Base-by-base conservation (phyloP, 1,140 invertebrate genomes). In the Drosophila virilis region DNA sequence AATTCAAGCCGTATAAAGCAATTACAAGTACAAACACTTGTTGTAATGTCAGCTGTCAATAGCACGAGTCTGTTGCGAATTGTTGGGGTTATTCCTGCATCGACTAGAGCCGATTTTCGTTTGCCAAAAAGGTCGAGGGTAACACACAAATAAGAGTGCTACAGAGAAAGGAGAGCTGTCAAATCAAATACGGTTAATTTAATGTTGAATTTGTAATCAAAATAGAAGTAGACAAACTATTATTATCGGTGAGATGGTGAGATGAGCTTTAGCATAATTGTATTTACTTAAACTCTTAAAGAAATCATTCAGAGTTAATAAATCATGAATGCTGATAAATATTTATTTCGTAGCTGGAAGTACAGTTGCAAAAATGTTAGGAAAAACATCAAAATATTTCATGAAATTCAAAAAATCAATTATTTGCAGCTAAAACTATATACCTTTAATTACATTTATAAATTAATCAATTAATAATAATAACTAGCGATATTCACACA, bases 11-110 rank as follows among this genome's bases (percentile, higher is more conserved):
- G 42, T 43, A 59, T 72, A 57, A 66, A 71, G 66, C 76, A 78
- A 78, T 78, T 78, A 78, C 67, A 78, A 75, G 76, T 46, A 78
- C 76, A 78, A 78, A 78, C 76, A 78, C 76, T 78, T 78, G 76
- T 75, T 75, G 72, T 75, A 75, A 75, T 66, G 76, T 75, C 76
- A 78, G 76, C 76, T 78, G 76, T 78, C 76, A 78, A 78, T 78
- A 65, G 61, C 76, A 78, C 50, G 55, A 74, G 65, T 69, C 59
- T 60, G 32, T 74, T 54, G 65, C 52, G 57, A 78, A 69, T 61
- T 65, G 42, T 13, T 42, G 59, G 71, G 59, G 61, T 69, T 52
- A 74, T 58, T 45, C 64, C 22, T 37, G 43, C 64, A 70, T 50
- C 58, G 40, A 45, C 37, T 35, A 28, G 15, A 52, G 15, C 50